Conservation (phyloP, 2,113 vertebrate species). For the Chascanopsetta lugubris region DNA sequence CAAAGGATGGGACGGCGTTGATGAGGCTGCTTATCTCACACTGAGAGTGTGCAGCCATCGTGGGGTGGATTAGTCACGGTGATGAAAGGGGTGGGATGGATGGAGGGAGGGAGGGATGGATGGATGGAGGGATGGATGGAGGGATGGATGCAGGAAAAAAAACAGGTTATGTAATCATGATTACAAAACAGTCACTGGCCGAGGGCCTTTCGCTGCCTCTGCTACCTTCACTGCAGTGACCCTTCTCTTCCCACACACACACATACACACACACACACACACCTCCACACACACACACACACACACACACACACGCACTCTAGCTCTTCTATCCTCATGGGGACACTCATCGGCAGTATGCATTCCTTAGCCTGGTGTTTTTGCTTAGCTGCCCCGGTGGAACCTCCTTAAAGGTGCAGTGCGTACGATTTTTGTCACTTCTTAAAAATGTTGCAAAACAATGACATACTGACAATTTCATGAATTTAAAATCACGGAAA, state of each 20-base stretch:
- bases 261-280: constrained; percentile 26
- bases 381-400: no score
- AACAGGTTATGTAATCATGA: constrained; percentile 75
- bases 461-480: no score
- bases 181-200: constrained; percentile 71
- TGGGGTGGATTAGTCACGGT: constrained; percentile 64
- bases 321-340: no score
- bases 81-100: not conserved
- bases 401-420: no score
- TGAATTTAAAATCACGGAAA: no score
- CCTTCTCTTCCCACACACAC: constrained; percentile 13
- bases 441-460: no score
- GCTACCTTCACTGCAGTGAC: constrained; percentile 43
- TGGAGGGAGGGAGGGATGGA: not conserved
- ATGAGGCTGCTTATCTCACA: not conserved
- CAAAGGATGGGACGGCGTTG: constrained; percentile 19
- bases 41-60: constrained; percentile 33
- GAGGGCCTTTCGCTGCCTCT: constrained; percentile 53
- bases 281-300: constrained; percentile 8
- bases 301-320: no score
- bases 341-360: no score
- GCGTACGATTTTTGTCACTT: no score
- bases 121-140: constrained; percentile 32
- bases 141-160: constrained; percentile 31
- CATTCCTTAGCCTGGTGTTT: no score